Conservation (phyloP, 2,113 vertebrate species). For the Haemorhous mexicanus region DNA sequence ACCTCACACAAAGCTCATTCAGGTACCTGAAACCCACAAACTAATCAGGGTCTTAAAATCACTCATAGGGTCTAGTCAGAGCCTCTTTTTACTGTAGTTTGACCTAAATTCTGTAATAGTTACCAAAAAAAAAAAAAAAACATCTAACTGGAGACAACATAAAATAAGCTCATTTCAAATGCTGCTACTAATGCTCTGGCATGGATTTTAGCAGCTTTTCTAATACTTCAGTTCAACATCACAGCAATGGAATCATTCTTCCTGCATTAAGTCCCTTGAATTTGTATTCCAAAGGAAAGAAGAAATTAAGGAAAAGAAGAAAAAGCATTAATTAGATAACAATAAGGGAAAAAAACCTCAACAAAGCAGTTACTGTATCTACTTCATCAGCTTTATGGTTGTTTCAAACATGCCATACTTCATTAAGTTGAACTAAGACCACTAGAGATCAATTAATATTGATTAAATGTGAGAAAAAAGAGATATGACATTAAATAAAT, state of each 20-base stretch:
- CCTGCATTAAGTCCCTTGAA: constrained; percentile 9
- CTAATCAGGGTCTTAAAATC: background rate
- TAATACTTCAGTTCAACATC: background rate
- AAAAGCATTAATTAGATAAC: constrained; percentile 29
- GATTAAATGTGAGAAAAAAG: constrained; percentile 22
- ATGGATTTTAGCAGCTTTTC: background rate
- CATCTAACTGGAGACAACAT: background rate
- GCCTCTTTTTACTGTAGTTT: background rate
- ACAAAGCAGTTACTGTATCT: background rate
- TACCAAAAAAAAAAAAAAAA: background rate
- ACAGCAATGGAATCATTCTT: constrained; percentile 17
- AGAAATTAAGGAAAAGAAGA: background rate
- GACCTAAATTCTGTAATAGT: background rate
- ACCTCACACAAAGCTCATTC: background rate
- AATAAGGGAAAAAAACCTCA: background rate
- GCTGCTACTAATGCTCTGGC: background rate
- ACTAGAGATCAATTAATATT: constrained; percentile 44
- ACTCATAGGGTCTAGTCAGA: background rate
- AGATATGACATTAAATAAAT: constrained; percentile 26
- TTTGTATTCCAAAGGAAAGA: constrained; percentile 24
- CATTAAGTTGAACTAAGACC: constrained; percentile 43
- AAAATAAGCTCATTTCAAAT: background rate
- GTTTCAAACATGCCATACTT: constrained; percentile 44
- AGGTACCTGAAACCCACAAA: background rate
- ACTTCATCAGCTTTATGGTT: constrained; percentile 5